These are phyloP conservation scores for Danaus melanippus DNA, from an alignment of 1,140 invertebrate genomes.

Conservation along the genomic window DNA sequence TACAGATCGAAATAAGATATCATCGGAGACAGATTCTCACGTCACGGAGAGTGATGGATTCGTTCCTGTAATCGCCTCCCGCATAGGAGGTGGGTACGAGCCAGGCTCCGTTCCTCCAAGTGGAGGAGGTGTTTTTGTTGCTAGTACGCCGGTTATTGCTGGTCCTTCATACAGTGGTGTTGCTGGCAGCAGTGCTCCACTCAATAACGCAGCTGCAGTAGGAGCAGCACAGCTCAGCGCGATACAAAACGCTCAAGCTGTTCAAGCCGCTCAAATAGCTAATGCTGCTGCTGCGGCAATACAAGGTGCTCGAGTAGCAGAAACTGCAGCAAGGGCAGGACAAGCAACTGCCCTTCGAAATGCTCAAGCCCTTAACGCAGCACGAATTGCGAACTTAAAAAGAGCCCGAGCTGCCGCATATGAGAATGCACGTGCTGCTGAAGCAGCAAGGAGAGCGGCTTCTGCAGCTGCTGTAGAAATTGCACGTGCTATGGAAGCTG, in stretches of 20 bases:
- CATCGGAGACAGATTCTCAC: slow-evolving; percentile 28
- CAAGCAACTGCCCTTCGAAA: slow-evolving; percentile 53
- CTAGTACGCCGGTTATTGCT: slow-evolving; percentile 14
- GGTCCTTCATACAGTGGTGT: slow-evolving; percentile 7
- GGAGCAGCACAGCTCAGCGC: slow-evolving; percentile 57
- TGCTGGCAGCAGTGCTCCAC: slow-evolving; percentile 28
- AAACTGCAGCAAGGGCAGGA: slow-evolving; percentile 50
- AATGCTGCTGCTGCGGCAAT: slow-evolving; percentile 57
- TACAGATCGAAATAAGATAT: slow-evolving; percentile 33
- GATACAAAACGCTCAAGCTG: slow-evolving; percentile 63
- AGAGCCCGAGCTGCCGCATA: slow-evolving; percentile 59
- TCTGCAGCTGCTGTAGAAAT: slow-evolving; percentile 40
- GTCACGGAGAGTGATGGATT: slow-evolving; percentile 31
- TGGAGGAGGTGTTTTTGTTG: slow-evolving; percentile 7
- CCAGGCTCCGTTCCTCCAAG: slow-evolving; percentile 18
- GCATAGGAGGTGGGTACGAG: slow-evolving; percentile 6
- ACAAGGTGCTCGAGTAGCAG: slow-evolving; percentile 52
- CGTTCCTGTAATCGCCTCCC: too few relatives aligned
- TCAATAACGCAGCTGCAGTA: slow-evolving; percentile 53
- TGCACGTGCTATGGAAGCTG: slow-evolving; percentile 49
- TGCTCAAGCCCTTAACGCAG: slow-evolving; percentile 51
- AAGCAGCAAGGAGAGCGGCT: slow-evolving; percentile 51
- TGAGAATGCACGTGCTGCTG: slow-evolving; percentile 54
- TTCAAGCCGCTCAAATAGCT: slow-evolving; percentile 49
- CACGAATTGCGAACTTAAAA: slow-evolving; percentile 54